These are phyloP conservation scores for Petrocephalus microphthalmus DNA, from an alignment of 2,113 vertebrate genomes.

Conservation along the genomic window DNA sequence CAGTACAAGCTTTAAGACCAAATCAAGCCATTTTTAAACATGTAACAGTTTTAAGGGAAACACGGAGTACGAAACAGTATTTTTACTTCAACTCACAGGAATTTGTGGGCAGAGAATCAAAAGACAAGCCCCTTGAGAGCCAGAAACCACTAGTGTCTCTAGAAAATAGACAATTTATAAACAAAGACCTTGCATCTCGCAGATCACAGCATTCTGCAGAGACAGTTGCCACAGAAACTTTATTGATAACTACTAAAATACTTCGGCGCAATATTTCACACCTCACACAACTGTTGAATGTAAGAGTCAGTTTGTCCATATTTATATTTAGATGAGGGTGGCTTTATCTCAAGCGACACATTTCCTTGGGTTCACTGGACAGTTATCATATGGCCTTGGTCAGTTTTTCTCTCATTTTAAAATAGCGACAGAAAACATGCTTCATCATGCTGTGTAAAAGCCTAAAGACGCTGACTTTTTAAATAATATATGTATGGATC, in stretches of 20 bases:
- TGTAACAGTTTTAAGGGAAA: constrained; percentile 30
- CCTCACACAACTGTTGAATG: constrained; percentile 40
- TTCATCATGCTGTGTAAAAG: background rate
- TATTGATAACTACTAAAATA: constrained; percentile 8
- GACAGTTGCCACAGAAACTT: background rate
- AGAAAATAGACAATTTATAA: constrained; percentile 37
- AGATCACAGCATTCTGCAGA: background rate
- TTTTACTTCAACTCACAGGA: constrained; percentile 45
- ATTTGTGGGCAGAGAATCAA: constrained; percentile 45
- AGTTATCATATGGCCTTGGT: constrained; percentile 34
- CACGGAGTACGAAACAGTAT: constrained; percentile 38
- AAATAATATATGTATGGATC: background rate
- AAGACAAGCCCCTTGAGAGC: constrained; percentile 32
- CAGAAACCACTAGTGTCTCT: constrained; percentile 31
- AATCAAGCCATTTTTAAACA: constrained; percentile 28
- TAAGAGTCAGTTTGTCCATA: constrained; percentile 15
- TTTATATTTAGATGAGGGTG: constrained; percentile 18
- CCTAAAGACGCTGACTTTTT: constrained; percentile 3
- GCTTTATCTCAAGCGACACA: constrained; percentile 47
- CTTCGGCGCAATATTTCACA: constrained; percentile 17
- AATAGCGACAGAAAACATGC: background rate
- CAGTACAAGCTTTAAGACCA: constrained; percentile 2
- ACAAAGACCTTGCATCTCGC: constrained; percentile 12
- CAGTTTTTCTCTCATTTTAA: background rate
- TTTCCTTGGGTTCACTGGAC: constrained; percentile 35